Conservation (phyloP, 2,888 invertebrate genomes). For the Gymnocheta viridis region DNA sequence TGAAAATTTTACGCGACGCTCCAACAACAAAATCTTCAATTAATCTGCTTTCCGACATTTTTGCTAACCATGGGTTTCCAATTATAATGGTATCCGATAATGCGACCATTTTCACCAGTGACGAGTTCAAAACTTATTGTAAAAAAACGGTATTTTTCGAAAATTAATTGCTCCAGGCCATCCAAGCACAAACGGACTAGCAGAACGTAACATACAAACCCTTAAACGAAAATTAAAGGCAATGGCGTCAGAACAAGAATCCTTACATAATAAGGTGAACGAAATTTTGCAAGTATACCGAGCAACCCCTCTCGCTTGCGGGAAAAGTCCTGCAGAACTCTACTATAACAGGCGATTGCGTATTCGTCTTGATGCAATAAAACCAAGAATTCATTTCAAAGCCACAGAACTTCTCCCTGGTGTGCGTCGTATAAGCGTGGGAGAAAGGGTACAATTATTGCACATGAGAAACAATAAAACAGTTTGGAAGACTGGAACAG, state of each 20-base stretch:
- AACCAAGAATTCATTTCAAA: too few species aligned
- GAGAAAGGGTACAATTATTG: conserved; percentile 50
- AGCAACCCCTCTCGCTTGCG: too few species aligned
- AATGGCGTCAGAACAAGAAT: conserved; percentile 50
- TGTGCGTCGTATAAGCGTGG: conserved; percentile 49
- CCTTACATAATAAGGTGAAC: too few species aligned
- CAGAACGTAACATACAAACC: conserved; percentile 43
- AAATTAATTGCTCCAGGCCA: conserved; percentile 46
- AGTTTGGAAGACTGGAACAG: conserved; percentile 48
- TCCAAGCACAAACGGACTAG: conserved; percentile 21
- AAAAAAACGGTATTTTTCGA: conserved; percentile 2
- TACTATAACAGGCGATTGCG: too few species aligned
- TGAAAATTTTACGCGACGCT: too few species aligned
- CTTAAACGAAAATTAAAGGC: conserved; percentile 59
- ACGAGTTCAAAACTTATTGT: conserved; percentile 2
- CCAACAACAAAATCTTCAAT: conserved; percentile 52
- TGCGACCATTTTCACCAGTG: conserved; percentile 44
- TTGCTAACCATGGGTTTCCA: conserved; percentile 52
- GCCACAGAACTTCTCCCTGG: too few species aligned
- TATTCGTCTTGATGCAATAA: too few species aligned
- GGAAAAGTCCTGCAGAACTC: too few species aligned
- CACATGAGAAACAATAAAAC: conserved; percentile 49
- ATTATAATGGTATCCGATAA: too few species aligned
- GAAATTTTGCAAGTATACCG: too few species aligned
- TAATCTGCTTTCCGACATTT: conserved; percentile 42